Evolutionary conservation across 2,797 vertebrate genomes (phyloP).

Genomic region (Halcyon chelicuti): DNA sequence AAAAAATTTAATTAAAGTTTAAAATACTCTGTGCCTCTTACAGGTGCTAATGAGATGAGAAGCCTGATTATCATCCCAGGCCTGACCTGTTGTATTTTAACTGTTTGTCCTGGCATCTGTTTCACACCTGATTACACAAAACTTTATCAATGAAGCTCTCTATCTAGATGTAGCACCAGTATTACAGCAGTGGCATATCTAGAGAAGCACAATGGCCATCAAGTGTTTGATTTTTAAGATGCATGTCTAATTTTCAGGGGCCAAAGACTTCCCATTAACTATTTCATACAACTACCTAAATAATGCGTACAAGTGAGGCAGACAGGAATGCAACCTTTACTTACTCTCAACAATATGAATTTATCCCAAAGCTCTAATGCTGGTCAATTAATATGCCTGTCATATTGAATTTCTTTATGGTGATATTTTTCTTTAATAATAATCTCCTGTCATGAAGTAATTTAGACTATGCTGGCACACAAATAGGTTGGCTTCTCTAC

Average conservation of each 20-base stretch:
- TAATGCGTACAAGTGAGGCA: not conserved
- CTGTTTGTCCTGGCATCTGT: not conserved
- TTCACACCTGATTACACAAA: not conserved
- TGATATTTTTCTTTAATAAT: not conserved
- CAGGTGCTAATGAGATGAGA: slow-evolving; percentile 18
- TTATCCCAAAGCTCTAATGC: not conserved
- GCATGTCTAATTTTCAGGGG: not conserved
- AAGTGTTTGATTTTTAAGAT: not conserved
- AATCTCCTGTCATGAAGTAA: not conserved
- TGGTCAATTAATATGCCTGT: not conserved
- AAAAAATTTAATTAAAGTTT: slow-evolving; percentile 10
- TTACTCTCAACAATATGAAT: not conserved
- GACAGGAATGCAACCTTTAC: not conserved
- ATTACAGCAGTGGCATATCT: not conserved
- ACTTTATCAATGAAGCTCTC: not conserved
- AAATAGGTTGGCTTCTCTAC: not conserved
- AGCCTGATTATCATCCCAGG: not conserved
- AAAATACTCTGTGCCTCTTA: not conserved
- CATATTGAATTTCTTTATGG: not conserved
- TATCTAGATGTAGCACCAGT: not conserved
- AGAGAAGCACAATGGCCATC: not conserved
- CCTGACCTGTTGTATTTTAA: not conserved
- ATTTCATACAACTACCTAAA: not conserved
- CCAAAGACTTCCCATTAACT: not conserved
- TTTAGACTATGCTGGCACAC: not conserved